Conservation (phyloP, 2,888 invertebrate species). For the Anaspis maculata region DNA sequence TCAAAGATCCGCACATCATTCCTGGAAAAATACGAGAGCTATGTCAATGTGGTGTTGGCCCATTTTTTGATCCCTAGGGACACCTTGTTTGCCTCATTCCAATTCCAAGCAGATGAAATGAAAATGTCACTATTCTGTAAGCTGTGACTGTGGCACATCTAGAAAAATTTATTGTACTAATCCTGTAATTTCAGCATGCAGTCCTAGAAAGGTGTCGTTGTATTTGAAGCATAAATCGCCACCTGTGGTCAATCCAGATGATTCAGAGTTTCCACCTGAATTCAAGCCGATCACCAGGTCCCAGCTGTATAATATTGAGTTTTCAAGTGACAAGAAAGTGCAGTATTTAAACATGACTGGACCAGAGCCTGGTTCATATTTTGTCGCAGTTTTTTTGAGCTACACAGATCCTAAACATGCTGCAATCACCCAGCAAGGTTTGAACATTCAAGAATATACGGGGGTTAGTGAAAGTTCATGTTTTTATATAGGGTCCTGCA, state of each 20-base stretch:
- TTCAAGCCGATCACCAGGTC: slow-evolving; percentile 36
- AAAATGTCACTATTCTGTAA: slow-evolving; percentile 34
- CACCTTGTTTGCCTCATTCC: slow-evolving; percentile 33
- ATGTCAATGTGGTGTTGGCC: slow-evolving; percentile 33
- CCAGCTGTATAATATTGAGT: slow-evolving; percentile 49
- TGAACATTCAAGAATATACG: slow-evolving; percentile 11
- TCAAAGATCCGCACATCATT: slow-evolving; percentile 26
- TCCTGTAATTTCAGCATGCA: slow-evolving; percentile 28
- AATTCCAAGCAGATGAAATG: slow-evolving; percentile 34
- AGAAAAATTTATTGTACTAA: not conserved
- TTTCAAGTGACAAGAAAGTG: slow-evolving; percentile 55
- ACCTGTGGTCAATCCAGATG: slow-evolving; percentile 76
- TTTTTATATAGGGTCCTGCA: no score
- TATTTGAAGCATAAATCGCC: slow-evolving; percentile 74
- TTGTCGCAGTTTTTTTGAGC: slow-evolving; percentile 66
- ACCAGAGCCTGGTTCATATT: slow-evolving; percentile 71
- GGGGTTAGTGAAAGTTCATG: no score
- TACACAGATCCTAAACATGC: slow-evolving; percentile 67
- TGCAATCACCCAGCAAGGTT: slow-evolving; percentile 70
- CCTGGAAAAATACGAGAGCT: slow-evolving; percentile 32
- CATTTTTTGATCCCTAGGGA: slow-evolving; percentile 36
- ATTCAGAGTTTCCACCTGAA: slow-evolving; percentile 58
- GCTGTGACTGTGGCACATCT: no score
- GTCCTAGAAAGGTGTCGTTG: slow-evolving; percentile 50
- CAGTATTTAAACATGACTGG: slow-evolving; percentile 53